Evolutionary conservation across 2,797 vertebrate species (phyloP).

Genomic region (Gallinago nigripennis): DNA sequence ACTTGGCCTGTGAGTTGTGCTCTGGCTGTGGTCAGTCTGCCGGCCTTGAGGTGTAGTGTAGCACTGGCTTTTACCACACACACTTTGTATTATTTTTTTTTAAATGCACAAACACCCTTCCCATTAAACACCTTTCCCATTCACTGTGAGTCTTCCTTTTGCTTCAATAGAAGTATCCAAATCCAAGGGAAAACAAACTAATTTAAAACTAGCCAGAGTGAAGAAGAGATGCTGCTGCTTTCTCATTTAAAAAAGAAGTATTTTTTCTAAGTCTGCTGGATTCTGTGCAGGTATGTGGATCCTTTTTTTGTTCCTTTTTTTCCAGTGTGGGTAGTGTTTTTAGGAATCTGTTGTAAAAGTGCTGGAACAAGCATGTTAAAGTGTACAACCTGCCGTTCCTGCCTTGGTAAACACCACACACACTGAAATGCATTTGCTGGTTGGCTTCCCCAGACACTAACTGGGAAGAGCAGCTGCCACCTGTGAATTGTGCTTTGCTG

Average conservation of each 20-base stretch:
- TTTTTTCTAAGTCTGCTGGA: not conserved
- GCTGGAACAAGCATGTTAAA: not conserved
- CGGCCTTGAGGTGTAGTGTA: too few species aligned
- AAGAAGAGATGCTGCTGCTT: not conserved
- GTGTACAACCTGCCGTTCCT: not conserved
- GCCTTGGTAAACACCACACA: not conserved
- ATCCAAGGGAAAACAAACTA: not conserved
- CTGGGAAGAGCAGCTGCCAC: not conserved
- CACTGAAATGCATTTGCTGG: not conserved
- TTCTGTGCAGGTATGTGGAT: not conserved
- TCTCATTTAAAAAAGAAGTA: not conserved
- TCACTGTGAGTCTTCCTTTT: not conserved
- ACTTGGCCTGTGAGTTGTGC: not conserved
- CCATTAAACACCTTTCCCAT: rapidly evolving
- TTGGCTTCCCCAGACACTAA: not conserved
- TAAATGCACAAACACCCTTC: not conserved
- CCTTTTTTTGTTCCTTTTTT: not conserved
- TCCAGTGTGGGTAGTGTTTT: not conserved
- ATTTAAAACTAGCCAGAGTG: not conserved
- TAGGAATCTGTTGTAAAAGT: not conserved
- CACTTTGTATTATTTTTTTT: not conserved
- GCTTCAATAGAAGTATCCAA: not conserved
- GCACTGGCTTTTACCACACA: not conserved
- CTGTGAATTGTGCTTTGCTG: not conserved
- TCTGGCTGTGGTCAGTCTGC: not conserved